phyloP scores from a whole-genome alignment of 1,140 invertebrate species.

The Caenorhabditis tropicalis region DNA sequence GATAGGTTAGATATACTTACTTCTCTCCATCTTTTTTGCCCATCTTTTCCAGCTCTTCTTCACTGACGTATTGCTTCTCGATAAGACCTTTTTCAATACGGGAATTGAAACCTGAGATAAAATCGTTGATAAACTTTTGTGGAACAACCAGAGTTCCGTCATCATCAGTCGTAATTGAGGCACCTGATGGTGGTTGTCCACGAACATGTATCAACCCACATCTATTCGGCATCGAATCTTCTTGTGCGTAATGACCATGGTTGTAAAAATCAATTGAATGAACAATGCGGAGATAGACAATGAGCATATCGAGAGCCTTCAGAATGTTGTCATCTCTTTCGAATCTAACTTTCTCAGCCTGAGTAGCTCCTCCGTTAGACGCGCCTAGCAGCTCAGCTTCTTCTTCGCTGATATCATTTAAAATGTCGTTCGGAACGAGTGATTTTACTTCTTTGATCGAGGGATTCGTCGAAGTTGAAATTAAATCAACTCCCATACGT shows the following conservation, averaged over 20 bases:
- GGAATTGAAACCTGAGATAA: slow-evolving; percentile 81
- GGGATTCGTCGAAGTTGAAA: background rate
- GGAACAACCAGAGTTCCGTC: slow-evolving; percentile 64
- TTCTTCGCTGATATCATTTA: slow-evolving; percentile 33
- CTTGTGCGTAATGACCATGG: slow-evolving; percentile 96
- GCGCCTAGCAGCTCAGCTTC: background rate
- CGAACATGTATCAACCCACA: slow-evolving; percentile 97
- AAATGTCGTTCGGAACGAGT: background rate
- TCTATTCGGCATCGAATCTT: slow-evolving; percentile 97
- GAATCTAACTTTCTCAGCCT: slow-evolving; percentile 14
- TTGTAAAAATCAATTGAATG: slow-evolving; percentile 99
- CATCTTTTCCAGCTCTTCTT: slow-evolving; percentile 84
- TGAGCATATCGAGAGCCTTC: slow-evolving; percentile 79
- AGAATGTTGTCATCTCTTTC: slow-evolving; percentile 45
- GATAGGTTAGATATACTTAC: slow-evolving; percentile 70
- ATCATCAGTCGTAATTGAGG: slow-evolving; percentile 72
- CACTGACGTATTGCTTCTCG: slow-evolving; percentile 77
- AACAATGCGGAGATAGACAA: slow-evolving; percentile 92
- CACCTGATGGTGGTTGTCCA: slow-evolving; percentile 80
- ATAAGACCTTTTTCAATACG: slow-evolving; percentile 89
- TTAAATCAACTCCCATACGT: slow-evolving; percentile 49
- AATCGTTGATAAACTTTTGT: slow-evolving; percentile 75
- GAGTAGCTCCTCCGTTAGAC: background rate
- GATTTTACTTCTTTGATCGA: slow-evolving; percentile 4
- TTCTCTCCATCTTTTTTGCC: slow-evolving; percentile 86